Percentiles rank a stretch among this genome's conserved stretches.
phyloP scores from a whole-genome alignment of 2,888 invertebrate species.

The Standfussiana lucernea region DNA sequence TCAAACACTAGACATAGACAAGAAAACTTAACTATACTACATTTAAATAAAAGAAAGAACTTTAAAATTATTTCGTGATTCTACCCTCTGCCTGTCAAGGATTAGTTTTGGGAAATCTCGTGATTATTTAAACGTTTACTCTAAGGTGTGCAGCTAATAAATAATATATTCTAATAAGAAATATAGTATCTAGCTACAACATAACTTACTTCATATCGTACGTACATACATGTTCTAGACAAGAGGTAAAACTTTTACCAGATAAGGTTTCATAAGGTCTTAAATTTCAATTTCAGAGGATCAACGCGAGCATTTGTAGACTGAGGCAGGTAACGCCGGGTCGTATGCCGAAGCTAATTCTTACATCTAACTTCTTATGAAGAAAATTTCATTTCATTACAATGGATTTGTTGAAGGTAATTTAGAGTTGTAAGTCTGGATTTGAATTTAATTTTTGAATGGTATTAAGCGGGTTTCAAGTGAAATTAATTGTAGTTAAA shows the following conservation, averaged over 20 bases:
- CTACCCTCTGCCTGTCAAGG: neutral
- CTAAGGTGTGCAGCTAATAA: neutral
- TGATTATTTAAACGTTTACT: neutral
- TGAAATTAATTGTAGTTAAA: constrained; percentile 13
- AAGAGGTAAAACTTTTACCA: constrained; percentile 64
- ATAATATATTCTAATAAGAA: constrained; percentile 13
- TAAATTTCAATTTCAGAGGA: constrained; percentile 87
- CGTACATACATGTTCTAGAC: constrained; percentile 52
- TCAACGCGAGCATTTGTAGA: constrained; percentile 75
- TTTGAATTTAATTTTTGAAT: constrained; percentile 46
- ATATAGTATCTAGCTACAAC: constrained; percentile 19
- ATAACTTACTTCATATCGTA: constrained; percentile 8
- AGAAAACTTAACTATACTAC: neutral
- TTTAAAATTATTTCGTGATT: neutral
- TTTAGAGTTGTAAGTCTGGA: constrained; percentile 31
- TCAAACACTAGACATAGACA: neutral
- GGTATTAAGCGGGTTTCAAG: constrained; percentile 15
- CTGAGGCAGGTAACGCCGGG: constrained; percentile 75
- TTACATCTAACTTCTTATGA: constrained; percentile 70
- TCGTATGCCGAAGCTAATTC: constrained; percentile 73
- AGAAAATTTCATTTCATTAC: constrained; percentile 69
- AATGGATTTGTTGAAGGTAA: constrained; percentile 55
- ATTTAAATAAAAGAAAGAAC: neutral
- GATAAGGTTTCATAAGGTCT: constrained; percentile 80
- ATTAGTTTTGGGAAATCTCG: neutral